Base-by-base conservation (phyloP, 1,140 invertebrate species). In the Macrobrachium rosenbergii region DNA sequence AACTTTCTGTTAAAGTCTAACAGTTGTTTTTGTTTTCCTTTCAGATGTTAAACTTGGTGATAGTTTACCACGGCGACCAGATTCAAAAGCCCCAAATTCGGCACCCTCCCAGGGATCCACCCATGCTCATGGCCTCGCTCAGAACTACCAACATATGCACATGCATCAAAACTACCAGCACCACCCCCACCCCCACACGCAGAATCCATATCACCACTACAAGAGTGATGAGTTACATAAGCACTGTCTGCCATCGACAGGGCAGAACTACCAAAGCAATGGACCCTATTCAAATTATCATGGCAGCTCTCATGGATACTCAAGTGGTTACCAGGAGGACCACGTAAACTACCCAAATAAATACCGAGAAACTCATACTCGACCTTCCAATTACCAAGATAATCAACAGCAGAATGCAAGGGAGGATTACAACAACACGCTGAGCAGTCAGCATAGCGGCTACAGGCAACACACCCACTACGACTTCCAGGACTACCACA, bases 401-500 rank as follows among this genome's bases (percentile, higher is more conserved):
- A 64, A 59, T 52, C 83, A 85, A 12, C 80, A 64, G 62, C 59
- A 62, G 58, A 69, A 75, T 52, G 7, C 64, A 17, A 79, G 59
- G 10, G 23, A 60, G 19, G 72, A 79, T 21, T 80, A 81, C 84
- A 87, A 81, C 78, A 87, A 52, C 45, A 62, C 78, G 11, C 78
- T 81, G 45, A 80, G 81, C 58, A 82, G 78, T 23, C 76, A 80
- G 52, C 59, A 79, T 14, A 79, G 67, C 23, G 85, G 85, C 21
- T 73, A 64, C 67, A 64, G 81, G 17, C 59, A 79, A 64, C 59
- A 78, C 2, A 62, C 45, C 16, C 85, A 87, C 85, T 87, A 87
- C 59, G 85, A 87, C 59, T 87, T 87, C 69, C 85, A 87, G 69
- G 85, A 87, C 78, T 87, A 87, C 72, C 85, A 87, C 21, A 87